Percentiles rank a stretch among this genome's conserved stretches.
Conservation (phyloP, 1,140 invertebrate genomes). For the Ceratina australensis region DNA sequence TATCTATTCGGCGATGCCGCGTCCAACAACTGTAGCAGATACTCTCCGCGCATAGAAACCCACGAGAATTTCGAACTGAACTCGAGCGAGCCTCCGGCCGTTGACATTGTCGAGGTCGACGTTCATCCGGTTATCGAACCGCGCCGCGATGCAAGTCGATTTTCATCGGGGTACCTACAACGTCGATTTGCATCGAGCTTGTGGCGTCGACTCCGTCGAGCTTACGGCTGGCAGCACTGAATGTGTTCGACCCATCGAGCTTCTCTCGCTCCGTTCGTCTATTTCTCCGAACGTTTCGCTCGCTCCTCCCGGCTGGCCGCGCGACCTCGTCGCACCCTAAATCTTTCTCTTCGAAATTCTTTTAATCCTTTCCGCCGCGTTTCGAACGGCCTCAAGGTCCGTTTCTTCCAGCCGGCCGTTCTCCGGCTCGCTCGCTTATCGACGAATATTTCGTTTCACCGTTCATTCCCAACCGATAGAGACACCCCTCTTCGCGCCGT, state of each 20-base stretch:
- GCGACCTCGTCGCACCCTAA: conserved; percentile 26
- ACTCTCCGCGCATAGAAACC: conserved; percentile 36
- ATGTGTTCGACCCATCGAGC: conserved; percentile 46
- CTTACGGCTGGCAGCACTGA: conserved; percentile 50
- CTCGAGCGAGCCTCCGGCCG: conserved; percentile 26
- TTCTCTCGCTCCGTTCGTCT: conserved; percentile 26
- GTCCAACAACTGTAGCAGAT: conserved; percentile 13
- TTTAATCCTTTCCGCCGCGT: background rate
- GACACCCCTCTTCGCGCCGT: conserved; percentile 13
- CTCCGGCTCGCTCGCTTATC: no score
- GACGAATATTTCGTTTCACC: no score
- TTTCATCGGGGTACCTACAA: conserved; percentile 33
- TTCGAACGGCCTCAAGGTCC: conserved; percentile 11
- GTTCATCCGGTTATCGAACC: conserved; percentile 59
- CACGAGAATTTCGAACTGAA: conserved; percentile 27
- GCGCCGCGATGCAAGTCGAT: conserved; percentile 38
- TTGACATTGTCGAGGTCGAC: conserved; percentile 61
- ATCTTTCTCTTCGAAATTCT: conserved; percentile 14
- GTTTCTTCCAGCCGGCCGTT: background rate
- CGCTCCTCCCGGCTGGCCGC: conserved; percentile 10
- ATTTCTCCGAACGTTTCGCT: background rate
- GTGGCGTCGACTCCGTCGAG: conserved; percentile 52
- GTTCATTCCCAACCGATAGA: no score
- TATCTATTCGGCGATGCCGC: no score
- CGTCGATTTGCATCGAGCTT: conserved; percentile 55